Conservation (phyloP, 2,888 invertebrate species). For the Drosophila flavopinicola region DNA sequence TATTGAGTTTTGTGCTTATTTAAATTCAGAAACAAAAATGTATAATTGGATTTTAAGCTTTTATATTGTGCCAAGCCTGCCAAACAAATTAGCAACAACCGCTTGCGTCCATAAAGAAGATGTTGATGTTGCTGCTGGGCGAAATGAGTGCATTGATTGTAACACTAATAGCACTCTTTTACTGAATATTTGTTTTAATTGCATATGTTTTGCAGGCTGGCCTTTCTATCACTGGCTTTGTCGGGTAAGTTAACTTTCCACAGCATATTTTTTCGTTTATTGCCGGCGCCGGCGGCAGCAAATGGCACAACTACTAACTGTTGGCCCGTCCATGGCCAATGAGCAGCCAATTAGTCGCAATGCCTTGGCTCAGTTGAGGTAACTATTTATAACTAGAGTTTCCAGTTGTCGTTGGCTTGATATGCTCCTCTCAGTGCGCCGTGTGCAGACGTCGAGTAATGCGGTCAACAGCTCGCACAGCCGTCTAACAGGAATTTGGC, state of each 20-base stretch:
- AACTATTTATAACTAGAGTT: conserved; percentile 59
- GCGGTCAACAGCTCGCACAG: conserved; percentile 52
- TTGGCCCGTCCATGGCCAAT: conserved; percentile 54
- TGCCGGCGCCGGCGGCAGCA: conserved; percentile 32
- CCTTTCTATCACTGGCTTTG: conserved; percentile 6
- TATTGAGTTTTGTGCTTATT: too few relatives aligned
- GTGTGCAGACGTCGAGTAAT: conserved; percentile 50
- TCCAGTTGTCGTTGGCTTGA: conserved; percentile 52
- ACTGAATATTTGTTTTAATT: conserved; percentile 5
- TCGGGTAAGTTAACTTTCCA: conserved; percentile 27
- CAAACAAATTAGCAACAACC: not conserved
- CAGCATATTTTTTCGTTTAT: conserved; percentile 1
- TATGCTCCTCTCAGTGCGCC: conserved; percentile 27
- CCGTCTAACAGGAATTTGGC: conserved; percentile 57
- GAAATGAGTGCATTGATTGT: conserved; percentile 2
- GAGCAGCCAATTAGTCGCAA: conserved; percentile 55
- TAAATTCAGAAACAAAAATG: too few relatives aligned
- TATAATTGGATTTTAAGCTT: too few relatives aligned
- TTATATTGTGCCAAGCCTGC: too few relatives aligned
- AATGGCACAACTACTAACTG: conserved; percentile 48
- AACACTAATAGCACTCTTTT: not conserved
- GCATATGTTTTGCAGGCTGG: not conserved
- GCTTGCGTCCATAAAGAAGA: not conserved
- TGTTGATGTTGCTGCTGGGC: not conserved
- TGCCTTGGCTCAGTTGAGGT: conserved; percentile 67